Conservation (phyloP, 2,113 vertebrate genomes). For the Tiliqua scincoides region DNA sequence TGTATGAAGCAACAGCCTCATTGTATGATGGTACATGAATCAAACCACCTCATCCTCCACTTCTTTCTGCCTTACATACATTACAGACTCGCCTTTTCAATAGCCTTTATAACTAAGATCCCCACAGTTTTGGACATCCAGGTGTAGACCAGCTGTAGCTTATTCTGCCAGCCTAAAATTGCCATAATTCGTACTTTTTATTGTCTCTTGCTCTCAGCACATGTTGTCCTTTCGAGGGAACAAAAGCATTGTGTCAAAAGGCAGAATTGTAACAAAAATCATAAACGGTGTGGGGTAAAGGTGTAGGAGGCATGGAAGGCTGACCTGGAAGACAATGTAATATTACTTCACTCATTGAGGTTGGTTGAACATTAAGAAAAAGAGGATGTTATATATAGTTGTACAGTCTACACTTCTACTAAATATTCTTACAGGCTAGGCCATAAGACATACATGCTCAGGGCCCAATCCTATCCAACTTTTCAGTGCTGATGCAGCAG, state of each 20-base stretch:
- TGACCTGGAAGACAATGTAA: slow-evolving; percentile 43
- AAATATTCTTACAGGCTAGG: not conserved
- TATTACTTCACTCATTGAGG: slow-evolving; percentile 36
- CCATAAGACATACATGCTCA: not conserved
- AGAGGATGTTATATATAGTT: not conserved
- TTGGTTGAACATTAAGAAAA: slow-evolving; percentile 57
- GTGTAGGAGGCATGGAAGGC: slow-evolving; percentile 36
- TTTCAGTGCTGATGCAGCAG: too few relatives aligned
- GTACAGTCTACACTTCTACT: not conserved
- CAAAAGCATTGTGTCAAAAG: not conserved
- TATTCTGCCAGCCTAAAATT: slow-evolving; percentile 7
- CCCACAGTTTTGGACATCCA: not conserved
- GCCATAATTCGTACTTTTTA: slow-evolving; percentile 3
- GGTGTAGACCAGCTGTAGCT: not conserved
- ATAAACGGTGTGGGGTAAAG: slow-evolving; percentile 39
- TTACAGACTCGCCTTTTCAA: not conserved
- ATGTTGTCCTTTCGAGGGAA: not conserved
- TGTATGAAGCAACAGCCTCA: not conserved
- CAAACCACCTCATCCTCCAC: not conserved
- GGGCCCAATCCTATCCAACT: too few relatives aligned
- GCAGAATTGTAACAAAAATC: not conserved
- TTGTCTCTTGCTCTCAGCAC: slow-evolving; percentile 1
- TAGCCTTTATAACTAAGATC: not conserved
- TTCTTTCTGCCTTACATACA: not conserved
- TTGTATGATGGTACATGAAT: not conserved